Evolutionary conservation across 2,113 vertebrate species (phyloP), one percentile per base, ranked within the genome.

Genomic region (Danionella cerebrum): DNA sequence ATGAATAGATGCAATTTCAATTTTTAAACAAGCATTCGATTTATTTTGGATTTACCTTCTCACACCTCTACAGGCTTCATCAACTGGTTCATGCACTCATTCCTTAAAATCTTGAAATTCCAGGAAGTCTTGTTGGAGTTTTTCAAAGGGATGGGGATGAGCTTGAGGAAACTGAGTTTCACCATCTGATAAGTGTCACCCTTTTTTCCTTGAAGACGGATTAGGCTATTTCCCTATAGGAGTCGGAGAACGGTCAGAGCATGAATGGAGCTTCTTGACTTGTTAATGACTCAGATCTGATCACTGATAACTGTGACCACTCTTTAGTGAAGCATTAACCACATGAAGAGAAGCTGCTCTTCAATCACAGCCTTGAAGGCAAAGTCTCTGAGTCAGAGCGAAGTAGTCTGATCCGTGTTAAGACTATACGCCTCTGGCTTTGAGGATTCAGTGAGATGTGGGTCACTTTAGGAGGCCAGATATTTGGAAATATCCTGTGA

Each of bases 281-380:
- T 29, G 22, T 74, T 70, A 84, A 74, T 65, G 80, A 80, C 76
- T 85, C 69, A 72, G 84, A 85, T 85, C 76, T 79, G 82, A 81
- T 69, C 82, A 84, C 80, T 62, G 86, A 89, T 87, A 89, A 84
- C 80, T 80, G 67, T 84, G 83, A 86, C 79, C 83, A 73, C 65
- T 80, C 72, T 60, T 55, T 54, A 69, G 70, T 54, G 67, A 71
- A 79, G 67, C 59, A 76, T 72, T 81, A 79, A 81, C 85, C 84
- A 84, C 85, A 87, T 87, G 75, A 89, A 89, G 85, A 83, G 70
- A 58, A 52, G 60, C 47, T 74, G 79, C 66, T 72, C 76, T 72
- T 75, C 79, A 79, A 82, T 81, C 75, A 73, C 69, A 69, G 71
- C 58, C 74, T 79, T 48, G 55, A 82, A 77, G 81, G 82, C 74